Evolutionary conservation across 2,797 vertebrate species (phyloP), one percentile per base, ranked within the genome.

Genomic region (Clamator glandarius): DNA sequence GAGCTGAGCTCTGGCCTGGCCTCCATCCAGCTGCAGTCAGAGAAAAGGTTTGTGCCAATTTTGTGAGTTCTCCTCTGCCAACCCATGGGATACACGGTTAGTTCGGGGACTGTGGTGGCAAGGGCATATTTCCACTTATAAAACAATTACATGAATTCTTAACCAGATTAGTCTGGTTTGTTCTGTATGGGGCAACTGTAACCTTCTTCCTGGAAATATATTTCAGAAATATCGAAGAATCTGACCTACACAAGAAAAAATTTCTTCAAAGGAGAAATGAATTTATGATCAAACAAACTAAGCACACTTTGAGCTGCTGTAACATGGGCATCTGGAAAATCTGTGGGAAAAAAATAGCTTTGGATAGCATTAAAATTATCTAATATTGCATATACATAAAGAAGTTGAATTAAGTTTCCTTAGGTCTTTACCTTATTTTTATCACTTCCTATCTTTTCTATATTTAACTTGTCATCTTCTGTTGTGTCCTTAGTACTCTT

Each of bases 11-110:
- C 23, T 44, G 5, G 5, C 52, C 67, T 44, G 19, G 28, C 11
- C 55, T 23, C 29, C 1, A 2, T 5, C 46, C 28, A 0, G 0
- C 24, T 35, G 28, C 1, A 9, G 5, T 5, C 20, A 4, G n/a
- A n/a, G 28, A 42, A 5, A 26, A 25, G 25, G 14, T 5, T 59
- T 39, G 12, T 9, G 35, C 13, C 44, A n/a, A 54, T 46, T 26
- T 61, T 1, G 3, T 0, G 11, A n/a, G 28, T 77, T 19, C 54
- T 68, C 24, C 31, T 51, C 29, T 31, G 59, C 68, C 55, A 48
- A 48, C 10, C 12, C 62, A 18, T 0, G 5, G 55, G 39, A 36
- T 9, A 14, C 17, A 0, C 12, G 33, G 24, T 33, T 36, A 33
- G 28, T 33, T 41, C 44, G 25, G 55, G 19, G 28, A 18, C 55